Conservation (phyloP, 2,113 vertebrate species). For the Myotis yumanensis region DNA sequence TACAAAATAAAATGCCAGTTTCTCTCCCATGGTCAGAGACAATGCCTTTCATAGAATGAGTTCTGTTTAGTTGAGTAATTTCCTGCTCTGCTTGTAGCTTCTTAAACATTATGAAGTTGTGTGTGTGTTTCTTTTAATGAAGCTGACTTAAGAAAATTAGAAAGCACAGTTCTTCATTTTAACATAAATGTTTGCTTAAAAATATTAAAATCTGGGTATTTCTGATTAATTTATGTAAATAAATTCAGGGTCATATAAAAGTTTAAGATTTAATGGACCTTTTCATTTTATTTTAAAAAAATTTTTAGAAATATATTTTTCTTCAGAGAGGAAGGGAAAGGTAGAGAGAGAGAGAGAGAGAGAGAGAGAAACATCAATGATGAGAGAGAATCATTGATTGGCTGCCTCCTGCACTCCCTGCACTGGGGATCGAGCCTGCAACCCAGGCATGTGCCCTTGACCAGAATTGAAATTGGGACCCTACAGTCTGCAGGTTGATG, state of each 20-base stretch:
- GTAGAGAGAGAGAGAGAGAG: too few species aligned
- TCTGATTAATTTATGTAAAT: conserved; percentile 22
- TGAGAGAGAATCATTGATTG: too few species aligned
- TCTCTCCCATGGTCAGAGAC: not conserved
- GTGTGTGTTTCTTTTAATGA: not conserved
- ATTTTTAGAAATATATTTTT: too few species aligned
- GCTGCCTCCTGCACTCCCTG: too few species aligned
- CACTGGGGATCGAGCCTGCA: too few species aligned
- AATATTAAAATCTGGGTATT: not conserved
- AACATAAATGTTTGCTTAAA: not conserved
- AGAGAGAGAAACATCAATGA: too few species aligned
- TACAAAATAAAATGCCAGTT: conserved; percentile 41
- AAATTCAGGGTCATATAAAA: conserved; percentile 31
- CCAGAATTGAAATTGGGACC: too few species aligned
- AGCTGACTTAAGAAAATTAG: not conserved
- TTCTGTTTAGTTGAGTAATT: not conserved
- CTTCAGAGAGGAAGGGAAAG: too few species aligned
- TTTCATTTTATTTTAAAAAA: not conserved
- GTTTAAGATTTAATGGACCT: not conserved
- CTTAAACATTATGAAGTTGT: not conserved
- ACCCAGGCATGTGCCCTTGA: too few species aligned
- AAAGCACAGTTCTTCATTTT: not conserved
- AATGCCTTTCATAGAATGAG: conserved; percentile 16
- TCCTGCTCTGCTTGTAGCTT: not conserved
- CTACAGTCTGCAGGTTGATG: too few species aligned